These are phyloP conservation scores for Meloe dianella DNA, from an alignment of 2,888 invertebrate genomes.

Conservation along the genomic window DNA sequence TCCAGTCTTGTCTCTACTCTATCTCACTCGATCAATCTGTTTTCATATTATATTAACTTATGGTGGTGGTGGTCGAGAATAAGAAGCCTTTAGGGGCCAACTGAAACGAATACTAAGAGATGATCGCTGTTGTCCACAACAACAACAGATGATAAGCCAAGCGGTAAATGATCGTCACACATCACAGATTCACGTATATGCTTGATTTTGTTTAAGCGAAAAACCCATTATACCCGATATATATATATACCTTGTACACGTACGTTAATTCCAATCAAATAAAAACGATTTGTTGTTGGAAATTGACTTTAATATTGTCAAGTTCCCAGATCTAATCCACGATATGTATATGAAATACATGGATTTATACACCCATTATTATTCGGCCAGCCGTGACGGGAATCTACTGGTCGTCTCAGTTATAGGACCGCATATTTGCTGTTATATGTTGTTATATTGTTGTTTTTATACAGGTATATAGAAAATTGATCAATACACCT, in stretches of 20 bases:
- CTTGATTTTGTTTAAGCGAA: slow-evolving; percentile 19
- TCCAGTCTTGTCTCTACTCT: slow-evolving; percentile 35
- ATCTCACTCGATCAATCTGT: slow-evolving; percentile 42
- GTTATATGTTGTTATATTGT: slow-evolving; percentile 6
- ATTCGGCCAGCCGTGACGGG: slow-evolving; percentile 38
- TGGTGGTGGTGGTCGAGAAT: background rate
- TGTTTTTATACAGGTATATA: background rate
- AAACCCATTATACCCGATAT: slow-evolving; percentile 15
- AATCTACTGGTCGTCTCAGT: slow-evolving; percentile 37
- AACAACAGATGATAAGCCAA: slow-evolving; percentile 40
- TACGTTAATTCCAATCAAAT: background rate
- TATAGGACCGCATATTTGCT: slow-evolving; percentile 14
- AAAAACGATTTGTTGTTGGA: background rate
- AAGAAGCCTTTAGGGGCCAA: slow-evolving; percentile 3
- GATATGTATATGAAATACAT: background rate
- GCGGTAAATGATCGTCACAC: slow-evolving; percentile 56
- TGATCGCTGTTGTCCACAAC: slow-evolving; percentile 28
- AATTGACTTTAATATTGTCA: background rate
- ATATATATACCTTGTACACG: background rate
- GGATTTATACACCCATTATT: slow-evolving; percentile 19
- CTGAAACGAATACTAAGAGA: slow-evolving; percentile 15
- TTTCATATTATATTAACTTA: slow-evolving; percentile 7
- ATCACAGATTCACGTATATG: slow-evolving; percentile 50
- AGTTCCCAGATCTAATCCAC: background rate
- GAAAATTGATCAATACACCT: slow-evolving; percentile 9